A percentile compares a stretch with the other conserved stretches of the same genome.
Conservation (phyloP, 2,797 vertebrate species). For the Sparidentex hasta region DNA sequence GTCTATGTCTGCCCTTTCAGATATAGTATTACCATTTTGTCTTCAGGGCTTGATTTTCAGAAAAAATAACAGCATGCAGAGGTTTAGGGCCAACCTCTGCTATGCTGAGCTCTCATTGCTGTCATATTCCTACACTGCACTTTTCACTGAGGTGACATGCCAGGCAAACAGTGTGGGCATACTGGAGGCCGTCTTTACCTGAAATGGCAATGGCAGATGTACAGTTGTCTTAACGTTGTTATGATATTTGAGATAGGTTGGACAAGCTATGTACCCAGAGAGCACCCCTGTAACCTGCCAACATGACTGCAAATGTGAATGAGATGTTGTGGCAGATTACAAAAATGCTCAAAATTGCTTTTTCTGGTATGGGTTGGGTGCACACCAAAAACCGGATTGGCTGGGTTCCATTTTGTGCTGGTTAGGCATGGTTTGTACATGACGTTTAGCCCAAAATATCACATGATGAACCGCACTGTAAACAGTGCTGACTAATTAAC, state of each 20-base stretch:
- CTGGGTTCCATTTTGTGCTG: neutral
- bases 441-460: neutral
- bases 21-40: neutral
- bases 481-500: neutral
- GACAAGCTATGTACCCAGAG: neutral
- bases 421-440: neutral
- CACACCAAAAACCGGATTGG: neutral
- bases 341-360: neutral
- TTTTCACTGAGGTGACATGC: constrained; percentile 35
- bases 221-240: neutral
- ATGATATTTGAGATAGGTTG: neutral
- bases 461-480: neutral
- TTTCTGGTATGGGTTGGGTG: neutral
- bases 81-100: constrained; percentile 16
- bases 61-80: neutral
- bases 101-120: constrained; percentile 30
- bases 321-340: neutral
- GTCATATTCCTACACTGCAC: constrained; percentile 14
- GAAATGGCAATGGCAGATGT: neutral
- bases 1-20: neutral
- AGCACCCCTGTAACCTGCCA: neutral
- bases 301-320: neutral
- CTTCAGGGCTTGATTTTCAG: constrained; percentile 18
- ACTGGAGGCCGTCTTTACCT: constrained; percentile 1
- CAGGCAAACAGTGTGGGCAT: constrained; percentile 15